These are phyloP conservation scores for Triops longicaudatus DNA, from an alignment of 1,140 invertebrate genomes.

Conservation along the genomic window DNA sequence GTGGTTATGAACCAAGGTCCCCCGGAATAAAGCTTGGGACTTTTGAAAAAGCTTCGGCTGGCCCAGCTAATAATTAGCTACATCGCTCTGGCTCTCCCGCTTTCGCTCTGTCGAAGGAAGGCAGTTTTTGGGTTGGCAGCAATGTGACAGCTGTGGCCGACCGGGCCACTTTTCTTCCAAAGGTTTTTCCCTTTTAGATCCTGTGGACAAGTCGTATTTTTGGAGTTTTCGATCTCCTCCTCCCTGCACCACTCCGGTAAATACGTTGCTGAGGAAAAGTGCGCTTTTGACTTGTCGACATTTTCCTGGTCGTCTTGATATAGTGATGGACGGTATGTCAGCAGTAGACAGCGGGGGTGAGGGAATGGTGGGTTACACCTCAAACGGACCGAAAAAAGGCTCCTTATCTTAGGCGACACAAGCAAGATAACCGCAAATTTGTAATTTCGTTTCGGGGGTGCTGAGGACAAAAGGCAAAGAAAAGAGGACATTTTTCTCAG, in stretches of 20 bases:
- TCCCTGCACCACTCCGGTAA: not conserved
- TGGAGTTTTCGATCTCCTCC: not conserved
- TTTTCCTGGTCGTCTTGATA: slow-evolving; percentile 2
- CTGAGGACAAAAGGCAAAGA: not conserved
- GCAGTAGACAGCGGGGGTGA: slow-evolving; percentile 13
- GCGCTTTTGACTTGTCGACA: slow-evolving; percentile 4
- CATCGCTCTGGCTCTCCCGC: not conserved
- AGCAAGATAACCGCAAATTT: not conserved
- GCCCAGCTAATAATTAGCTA: not conserved
- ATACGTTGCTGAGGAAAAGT: not conserved
- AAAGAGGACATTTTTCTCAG: not conserved
- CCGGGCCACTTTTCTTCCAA: not conserved
- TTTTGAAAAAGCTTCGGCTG: not conserved
- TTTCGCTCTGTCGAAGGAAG: not conserved
- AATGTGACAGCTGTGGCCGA: slow-evolving; percentile 9
- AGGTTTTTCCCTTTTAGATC: not conserved
- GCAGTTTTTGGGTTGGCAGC: not conserved
- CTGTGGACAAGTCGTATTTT: not conserved
- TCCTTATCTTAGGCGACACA: slow-evolving; percentile 1
- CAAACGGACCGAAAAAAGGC: not conserved
- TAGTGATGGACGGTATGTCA: slow-evolving; percentile 14
- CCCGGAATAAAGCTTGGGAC: not conserved
- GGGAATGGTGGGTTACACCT: not conserved
- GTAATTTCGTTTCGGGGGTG: slow-evolving; percentile 6
- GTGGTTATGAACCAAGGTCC: not conserved